Evolutionary conservation across 2,113 vertebrate genomes (phyloP), one percentile per base, ranked within the genome.

Genomic region (Gallinago media): DNA sequence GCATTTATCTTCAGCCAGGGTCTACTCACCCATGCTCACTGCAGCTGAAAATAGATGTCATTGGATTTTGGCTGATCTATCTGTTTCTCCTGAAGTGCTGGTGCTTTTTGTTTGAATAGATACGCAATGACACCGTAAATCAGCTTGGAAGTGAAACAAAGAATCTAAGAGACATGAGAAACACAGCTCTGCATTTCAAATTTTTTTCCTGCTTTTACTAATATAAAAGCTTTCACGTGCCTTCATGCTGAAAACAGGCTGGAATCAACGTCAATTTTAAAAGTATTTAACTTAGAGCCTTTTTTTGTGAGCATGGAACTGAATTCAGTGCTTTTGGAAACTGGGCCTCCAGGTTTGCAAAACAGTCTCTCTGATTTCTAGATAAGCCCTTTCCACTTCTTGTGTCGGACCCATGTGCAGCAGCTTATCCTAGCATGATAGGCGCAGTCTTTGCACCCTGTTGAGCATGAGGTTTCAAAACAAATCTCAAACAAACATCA

Each of bases 61-160:
- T 3, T 68, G 81, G 54, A 40, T 66, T 79, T 85, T 85, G 62
- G 66, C 32, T 76, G 89, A 55, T 71, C 31, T 92, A 0, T 77
- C 55, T 71, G 40, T 80, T 90, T 27, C 12, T 85, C 46, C 71
- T 76, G 36, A 85, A 47, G 17, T 44, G 31, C 31, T 66, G 88
- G 52, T 19, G 19, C 8, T 67, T 65, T 74, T 84, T 67, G 26
- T 81, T 78, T 50, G 11, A 88, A 56, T 74, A 91, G 92, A 88
- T 68, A 14, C 38, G 44, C 21, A 61, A 21, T 52, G 89, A 92
- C 68, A 58, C 16, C 84, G n/a, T 52, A 70, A 85, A 89, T 68
- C 80, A 87, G 34, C n/a, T 72, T 85, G 74, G 81, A 89, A 74
- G 71, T 77, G 55, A 91, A 93, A 96, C 49, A 85, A 95, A 86